Conservation (phyloP, 1,140 invertebrate genomes). For the Dreissena rostriformis region DNA sequence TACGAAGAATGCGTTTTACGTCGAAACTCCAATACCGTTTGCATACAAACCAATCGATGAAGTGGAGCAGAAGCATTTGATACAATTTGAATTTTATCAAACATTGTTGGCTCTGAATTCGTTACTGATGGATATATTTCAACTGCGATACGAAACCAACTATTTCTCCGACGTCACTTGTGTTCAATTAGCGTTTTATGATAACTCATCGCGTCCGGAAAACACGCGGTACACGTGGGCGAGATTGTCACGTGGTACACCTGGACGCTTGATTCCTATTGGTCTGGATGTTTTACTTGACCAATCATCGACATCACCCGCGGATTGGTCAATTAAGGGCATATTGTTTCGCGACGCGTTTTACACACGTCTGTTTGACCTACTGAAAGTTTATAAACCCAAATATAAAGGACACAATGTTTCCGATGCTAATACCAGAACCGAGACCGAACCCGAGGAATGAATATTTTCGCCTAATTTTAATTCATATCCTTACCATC, state of each 20-base stretch:
- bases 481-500: constrained; percentile 70
- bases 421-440: background rate
- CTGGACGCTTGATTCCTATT: constrained; percentile 72
- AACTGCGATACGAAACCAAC: constrained; percentile 67
- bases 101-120: constrained; percentile 60
- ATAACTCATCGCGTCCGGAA: constrained; percentile 62
- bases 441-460: background rate
- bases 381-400: constrained; percentile 62
- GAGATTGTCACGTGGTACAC: constrained; percentile 67
- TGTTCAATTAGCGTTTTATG: constrained; percentile 64
- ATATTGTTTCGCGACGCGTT: constrained; percentile 72
- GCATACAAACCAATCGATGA: background rate
- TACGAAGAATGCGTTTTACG: constrained; percentile 16
- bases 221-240: constrained; percentile 70
- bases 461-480: constrained; percentile 12
- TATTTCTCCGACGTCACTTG: constrained; percentile 65
- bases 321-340: constrained; percentile 64
- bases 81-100: background rate
- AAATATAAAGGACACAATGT: background rate
- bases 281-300: constrained; percentile 72
- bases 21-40: constrained; percentile 3
- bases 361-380: constrained; percentile 65
- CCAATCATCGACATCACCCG: constrained; percentile 60
- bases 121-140: constrained; percentile 68
- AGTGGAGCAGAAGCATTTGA: background rate